phyloP scores from a whole-genome alignment of 2,113 vertebrate species.

The Anolis sagrei region DNA sequence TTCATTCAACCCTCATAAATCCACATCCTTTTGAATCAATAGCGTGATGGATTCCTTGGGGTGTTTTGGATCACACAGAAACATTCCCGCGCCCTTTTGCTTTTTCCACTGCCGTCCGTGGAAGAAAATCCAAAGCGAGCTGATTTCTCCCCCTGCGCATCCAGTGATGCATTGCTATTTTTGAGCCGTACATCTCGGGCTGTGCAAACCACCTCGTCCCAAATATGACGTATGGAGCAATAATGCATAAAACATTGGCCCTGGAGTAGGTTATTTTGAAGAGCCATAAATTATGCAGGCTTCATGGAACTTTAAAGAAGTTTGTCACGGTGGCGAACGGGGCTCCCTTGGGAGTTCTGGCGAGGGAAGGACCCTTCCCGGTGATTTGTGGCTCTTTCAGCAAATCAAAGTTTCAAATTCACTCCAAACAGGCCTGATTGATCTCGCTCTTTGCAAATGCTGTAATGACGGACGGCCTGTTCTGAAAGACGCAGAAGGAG shows the following conservation, averaged over 20 bases:
- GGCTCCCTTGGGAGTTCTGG: background rate
- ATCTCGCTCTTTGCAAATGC: slow-evolving; percentile 35
- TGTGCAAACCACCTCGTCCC: slow-evolving; percentile 4
- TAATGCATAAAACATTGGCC: slow-evolving; percentile 15
- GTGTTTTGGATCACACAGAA: rapidly evolving
- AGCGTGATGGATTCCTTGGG: background rate
- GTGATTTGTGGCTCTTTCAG: slow-evolving; percentile 29
- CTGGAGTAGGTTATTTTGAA: slow-evolving; percentile 19
- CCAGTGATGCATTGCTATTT: rapidly evolving
- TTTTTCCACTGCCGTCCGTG: no score
- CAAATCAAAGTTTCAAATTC: slow-evolving; percentile 34
- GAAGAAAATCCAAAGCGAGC: background rate
- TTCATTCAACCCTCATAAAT: no score
- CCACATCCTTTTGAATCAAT: background rate
- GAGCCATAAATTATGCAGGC: slow-evolving; percentile 21
- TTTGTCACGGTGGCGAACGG: slow-evolving; percentile 42
- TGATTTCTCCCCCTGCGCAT: rapidly evolving
- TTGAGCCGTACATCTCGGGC: background rate
- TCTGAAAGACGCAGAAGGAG: slow-evolving; percentile 33
- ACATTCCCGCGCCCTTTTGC: background rate
- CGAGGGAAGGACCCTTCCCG: slow-evolving; percentile 6
- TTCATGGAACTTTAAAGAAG: slow-evolving; percentile 29
- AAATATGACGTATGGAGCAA: slow-evolving; percentile 19
- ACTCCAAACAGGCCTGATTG: background rate
- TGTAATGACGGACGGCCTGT: background rate